phyloP scores from a whole-genome alignment of 2,113 vertebrate genomes.

The Desmodus rotundus region DNA sequence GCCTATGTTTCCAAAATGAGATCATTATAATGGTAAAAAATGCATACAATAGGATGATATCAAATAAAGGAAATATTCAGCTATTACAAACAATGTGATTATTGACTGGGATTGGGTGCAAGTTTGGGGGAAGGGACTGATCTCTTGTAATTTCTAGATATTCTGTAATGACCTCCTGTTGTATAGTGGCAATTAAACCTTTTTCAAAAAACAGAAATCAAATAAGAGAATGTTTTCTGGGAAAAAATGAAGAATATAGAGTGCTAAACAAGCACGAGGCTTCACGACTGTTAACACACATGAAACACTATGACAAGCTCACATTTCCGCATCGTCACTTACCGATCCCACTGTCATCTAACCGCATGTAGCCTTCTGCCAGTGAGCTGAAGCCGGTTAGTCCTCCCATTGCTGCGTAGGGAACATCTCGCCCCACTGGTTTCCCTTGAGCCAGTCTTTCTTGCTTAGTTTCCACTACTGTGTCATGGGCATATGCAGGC shows the following conservation, averaged over 20 bases:
- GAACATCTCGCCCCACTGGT: constrained; percentile 86
- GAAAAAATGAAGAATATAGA: neutral
- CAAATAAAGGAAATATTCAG: neutral
- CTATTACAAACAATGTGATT: neutral
- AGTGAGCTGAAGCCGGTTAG: constrained; percentile 92
- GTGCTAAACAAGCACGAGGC: neutral
- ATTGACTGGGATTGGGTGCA: neutral
- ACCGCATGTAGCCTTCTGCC: constrained; percentile 87
- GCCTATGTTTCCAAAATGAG: neutral
- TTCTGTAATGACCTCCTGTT: neutral
- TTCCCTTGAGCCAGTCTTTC: constrained; percentile 86
- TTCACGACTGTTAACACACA: neutral
- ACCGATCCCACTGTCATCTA: constrained; percentile 86
- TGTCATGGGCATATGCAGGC: constrained; percentile 86
- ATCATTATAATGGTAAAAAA: neutral
- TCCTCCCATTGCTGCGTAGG: constrained; percentile 92
- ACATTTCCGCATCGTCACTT: constrained; percentile 21
- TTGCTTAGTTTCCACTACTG: constrained; percentile 88
- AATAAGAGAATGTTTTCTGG: neutral
- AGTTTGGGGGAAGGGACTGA: neutral
- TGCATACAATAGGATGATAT: neutral
- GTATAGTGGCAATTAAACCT: neutral
- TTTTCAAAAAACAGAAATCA: neutral
- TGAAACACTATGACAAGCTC: neutral
- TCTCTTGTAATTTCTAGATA: neutral